These are phyloP conservation scores for Brenthis daphne DNA, from an alignment of 2,888 invertebrate species.

Conservation along the genomic window DNA sequence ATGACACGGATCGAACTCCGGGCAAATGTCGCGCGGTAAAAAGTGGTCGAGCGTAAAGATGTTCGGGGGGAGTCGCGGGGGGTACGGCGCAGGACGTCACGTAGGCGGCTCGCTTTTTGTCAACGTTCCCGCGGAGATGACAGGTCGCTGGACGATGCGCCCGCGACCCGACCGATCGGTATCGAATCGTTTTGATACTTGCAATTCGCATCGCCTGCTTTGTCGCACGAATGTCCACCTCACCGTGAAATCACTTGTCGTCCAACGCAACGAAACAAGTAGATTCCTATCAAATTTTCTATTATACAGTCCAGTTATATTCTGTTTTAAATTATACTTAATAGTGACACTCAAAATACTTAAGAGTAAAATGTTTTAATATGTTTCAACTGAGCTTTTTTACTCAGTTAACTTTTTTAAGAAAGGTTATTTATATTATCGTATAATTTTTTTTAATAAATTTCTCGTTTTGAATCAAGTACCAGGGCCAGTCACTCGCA, in stretches of 20 bases:
- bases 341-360: no score
- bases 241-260: constrained; percentile 19
- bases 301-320: background rate
- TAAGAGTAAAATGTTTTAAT: no score
- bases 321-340: no score
- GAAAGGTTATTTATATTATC: background rate
- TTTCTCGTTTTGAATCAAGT: constrained; percentile 39
- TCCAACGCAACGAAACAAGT: background rate
- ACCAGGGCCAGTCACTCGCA: constrained; percentile 46
- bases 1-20: constrained; percentile 83
- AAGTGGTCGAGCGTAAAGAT: constrained; percentile 73
- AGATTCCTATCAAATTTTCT: background rate
- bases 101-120: constrained; percentile 81
- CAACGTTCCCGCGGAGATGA: constrained; percentile 82
- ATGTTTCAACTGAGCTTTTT: no score
- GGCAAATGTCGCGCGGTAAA: constrained; percentile 82
- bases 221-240: constrained; percentile 21
- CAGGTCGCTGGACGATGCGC: constrained; percentile 78
- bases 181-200: constrained; percentile 68
- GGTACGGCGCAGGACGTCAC: constrained; percentile 73
- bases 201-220: constrained; percentile 39
- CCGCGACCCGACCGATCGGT: constrained; percentile 57
- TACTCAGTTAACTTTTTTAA: no score
- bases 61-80: constrained; percentile 46
- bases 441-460: background rate